These are phyloP conservation scores for Molothrus ater DNA, from an alignment of 2,797 vertebrate genomes.

Conservation along the genomic window DNA sequence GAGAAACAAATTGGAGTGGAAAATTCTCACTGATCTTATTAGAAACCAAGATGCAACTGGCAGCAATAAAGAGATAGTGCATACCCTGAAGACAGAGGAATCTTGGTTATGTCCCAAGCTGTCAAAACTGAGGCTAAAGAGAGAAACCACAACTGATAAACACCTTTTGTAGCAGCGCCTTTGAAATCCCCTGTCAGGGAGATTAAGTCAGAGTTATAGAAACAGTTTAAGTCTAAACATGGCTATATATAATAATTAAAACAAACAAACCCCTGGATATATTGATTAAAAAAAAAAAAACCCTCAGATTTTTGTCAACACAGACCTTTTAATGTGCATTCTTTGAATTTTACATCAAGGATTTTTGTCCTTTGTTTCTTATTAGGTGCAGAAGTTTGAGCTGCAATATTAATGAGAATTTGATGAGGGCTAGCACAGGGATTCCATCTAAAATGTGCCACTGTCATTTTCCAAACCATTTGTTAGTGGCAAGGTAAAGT, in stretches of 20 bases:
- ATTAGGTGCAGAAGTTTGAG: neutral
- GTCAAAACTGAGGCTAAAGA: neutral
- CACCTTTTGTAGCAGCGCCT: neutral
- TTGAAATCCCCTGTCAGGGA: neutral
- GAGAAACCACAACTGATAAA: neutral
- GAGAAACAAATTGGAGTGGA: neutral
- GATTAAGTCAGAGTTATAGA: neutral
- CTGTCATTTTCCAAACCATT: neutral
- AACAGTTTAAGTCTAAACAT: neutral
- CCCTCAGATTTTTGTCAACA: neutral
- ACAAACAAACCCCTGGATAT: neutral
- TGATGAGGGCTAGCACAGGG: neutral
- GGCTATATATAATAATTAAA: neutral
- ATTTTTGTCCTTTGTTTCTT: neutral
- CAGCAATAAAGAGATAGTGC: neutral
- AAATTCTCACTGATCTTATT: neutral
- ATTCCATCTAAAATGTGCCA: neutral
- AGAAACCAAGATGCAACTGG: neutral
- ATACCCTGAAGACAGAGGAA: neutral
- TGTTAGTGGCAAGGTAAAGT: neutral
- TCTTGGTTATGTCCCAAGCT: neutral
- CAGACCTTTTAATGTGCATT: neutral
- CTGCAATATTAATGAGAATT: neutral
- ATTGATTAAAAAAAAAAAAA: neutral
- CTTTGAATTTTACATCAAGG: neutral